A percentile compares a stretch with the other conserved stretches of the same genome.
These are phyloP conservation scores for Vireo griseus DNA, from an alignment of 2,797 vertebrate genomes.

Conservation along the genomic window DNA sequence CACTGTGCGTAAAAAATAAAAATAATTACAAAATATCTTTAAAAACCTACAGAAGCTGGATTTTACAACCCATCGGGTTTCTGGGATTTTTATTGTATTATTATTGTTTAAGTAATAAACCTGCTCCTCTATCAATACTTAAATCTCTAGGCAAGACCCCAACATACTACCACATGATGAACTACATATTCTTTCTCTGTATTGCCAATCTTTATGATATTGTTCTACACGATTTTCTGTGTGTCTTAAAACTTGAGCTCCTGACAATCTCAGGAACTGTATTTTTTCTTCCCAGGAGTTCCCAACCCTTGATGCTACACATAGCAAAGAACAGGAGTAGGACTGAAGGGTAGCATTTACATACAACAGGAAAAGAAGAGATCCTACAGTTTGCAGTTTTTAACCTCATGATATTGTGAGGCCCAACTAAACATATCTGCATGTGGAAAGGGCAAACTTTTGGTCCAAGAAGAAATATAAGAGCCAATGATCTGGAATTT, in stretches of 20 bases:
- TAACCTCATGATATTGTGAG: not conserved
- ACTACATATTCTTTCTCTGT: not conserved
- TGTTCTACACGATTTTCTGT: not conserved
- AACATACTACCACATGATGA: accelerated
- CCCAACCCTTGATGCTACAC: not conserved
- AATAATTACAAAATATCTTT: not conserved
- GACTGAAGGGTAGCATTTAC: not conserved
- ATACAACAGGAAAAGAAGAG: not conserved
- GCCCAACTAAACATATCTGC: not conserved
- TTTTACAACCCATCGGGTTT: not conserved
- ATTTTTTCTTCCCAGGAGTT: not conserved
- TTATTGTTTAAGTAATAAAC: not conserved
- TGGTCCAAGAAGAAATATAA: not conserved
- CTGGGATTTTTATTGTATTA: not conserved
- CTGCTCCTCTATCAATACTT: not conserved
- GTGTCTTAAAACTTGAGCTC: not conserved
- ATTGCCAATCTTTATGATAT: not conserved
- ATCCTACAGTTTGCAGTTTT: not conserved
- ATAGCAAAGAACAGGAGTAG: not conserved
- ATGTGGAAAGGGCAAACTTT: not conserved
- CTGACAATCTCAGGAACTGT: accelerated
- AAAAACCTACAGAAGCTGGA: not conserved
- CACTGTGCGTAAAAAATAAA: not conserved
- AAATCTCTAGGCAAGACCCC: not conserved
- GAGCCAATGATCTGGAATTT: not conserved